Evolutionary conservation across 2,113 vertebrate species (phyloP).

Genomic region (Daubentonia madagascariensis): DNA sequence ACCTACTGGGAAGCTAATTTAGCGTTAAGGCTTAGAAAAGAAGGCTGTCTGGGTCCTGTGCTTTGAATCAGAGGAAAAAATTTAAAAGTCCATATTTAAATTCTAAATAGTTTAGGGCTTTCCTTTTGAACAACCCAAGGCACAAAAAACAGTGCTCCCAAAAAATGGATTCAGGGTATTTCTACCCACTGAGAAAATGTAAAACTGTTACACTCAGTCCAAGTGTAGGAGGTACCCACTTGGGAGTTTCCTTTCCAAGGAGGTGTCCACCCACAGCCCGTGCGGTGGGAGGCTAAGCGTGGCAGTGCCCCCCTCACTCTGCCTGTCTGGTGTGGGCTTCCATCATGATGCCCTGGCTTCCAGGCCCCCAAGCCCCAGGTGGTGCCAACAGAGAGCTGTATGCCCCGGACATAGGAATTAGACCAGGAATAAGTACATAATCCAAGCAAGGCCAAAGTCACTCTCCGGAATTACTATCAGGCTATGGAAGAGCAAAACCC

Average conservation of each 20-base stretch:
- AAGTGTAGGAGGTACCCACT: neutral
- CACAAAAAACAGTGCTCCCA: neutral
- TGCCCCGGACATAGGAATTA: neutral
- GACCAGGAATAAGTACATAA: neutral
- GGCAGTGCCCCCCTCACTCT: neutral
- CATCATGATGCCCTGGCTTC: neutral
- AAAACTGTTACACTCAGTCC: neutral
- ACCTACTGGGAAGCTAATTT: conserved; percentile 44
- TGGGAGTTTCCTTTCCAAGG: neutral
- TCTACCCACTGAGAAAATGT: neutral
- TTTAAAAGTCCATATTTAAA: conserved; percentile 38
- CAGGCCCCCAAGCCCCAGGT: neutral
- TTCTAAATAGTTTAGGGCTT: conserved; percentile 2
- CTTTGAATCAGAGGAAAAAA: neutral
- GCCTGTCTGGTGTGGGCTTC: neutral
- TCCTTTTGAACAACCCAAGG: neutral
- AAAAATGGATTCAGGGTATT: neutral
- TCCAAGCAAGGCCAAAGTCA: neutral
- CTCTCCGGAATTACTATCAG: neutral
- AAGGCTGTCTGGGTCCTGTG: neutral
- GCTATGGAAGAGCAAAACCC: neutral
- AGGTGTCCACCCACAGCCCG: neutral
- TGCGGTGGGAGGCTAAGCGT: accelerated
- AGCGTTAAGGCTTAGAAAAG: conserved; percentile 31
- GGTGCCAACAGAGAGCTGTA: neutral